Evolutionary conservation across 2,797 vertebrate species (phyloP).

Genomic region (Carcharodon carcharias): DNA sequence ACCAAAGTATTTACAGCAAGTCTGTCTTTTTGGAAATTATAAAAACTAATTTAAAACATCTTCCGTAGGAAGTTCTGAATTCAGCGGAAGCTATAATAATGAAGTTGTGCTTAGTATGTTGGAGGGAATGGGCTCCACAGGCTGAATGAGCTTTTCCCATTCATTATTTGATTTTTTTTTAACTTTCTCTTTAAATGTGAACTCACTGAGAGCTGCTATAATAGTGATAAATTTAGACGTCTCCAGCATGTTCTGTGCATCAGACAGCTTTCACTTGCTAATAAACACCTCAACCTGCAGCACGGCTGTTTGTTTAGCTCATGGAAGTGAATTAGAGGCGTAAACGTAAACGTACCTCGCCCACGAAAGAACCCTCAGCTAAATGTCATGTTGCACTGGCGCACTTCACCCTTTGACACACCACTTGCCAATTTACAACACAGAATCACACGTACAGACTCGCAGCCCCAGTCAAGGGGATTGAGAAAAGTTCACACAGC

Average conservation of each 20-base stretch:
- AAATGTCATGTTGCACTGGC: constrained; percentile 30
- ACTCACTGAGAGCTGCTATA: constrained; percentile 1
- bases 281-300: constrained; percentile 34
- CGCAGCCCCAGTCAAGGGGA: constrained; percentile 10
- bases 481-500: constrained; percentile 4
- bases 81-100: not conserved
- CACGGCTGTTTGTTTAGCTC: constrained; percentile 31
- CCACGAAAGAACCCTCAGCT: constrained; percentile 31
- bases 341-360: constrained; percentile 17
- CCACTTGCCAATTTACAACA: constrained; percentile 18
- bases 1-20: not conserved
- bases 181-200: not conserved
- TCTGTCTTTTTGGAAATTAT: not conserved
- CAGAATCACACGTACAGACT: not conserved
- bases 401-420: constrained; percentile 18
- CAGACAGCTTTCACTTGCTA: constrained; percentile 32
- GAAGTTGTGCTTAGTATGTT: not conserved
- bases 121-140: not conserved
- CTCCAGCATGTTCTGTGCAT: constrained; percentile 12
- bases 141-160: not conserved
- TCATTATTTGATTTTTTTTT: not conserved
- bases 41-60: not conserved
- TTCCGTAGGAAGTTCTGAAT: not conserved
- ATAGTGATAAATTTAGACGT: constrained; percentile 30
- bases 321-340: constrained; percentile 34